Evolutionary conservation across 1,140 invertebrate species (phyloP).

Genomic region (Leucophenga varia): DNA sequence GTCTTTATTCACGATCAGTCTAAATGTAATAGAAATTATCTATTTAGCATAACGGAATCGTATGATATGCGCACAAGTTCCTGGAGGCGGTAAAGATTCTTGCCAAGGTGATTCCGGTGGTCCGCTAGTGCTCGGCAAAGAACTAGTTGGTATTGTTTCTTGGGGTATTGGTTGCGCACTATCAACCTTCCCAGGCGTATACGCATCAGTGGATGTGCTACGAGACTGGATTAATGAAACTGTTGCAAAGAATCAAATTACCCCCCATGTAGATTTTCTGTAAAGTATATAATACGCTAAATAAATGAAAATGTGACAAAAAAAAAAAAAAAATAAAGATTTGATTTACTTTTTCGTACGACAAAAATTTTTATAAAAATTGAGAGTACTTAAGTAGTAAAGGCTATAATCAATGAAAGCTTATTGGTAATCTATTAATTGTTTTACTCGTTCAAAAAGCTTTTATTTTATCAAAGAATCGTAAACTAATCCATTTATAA

Average conservation of each 20-base stretch:
- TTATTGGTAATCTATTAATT: too few species aligned
- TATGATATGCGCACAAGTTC: constrained; percentile 61
- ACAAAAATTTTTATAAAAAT: too few species aligned
- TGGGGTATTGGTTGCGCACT: constrained; percentile 71
- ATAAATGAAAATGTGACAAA: too few species aligned
- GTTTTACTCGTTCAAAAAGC: too few species aligned
- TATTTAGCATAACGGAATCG: too few species aligned
- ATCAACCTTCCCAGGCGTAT: constrained; percentile 65
- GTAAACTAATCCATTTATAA: not conserved
- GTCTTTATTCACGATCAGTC: constrained; percentile 33
- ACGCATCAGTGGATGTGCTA: constrained; percentile 63
- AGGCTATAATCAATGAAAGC: too few species aligned
- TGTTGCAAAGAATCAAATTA: too few species aligned
- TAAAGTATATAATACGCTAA: constrained; percentile 3
- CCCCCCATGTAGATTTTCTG: constrained; percentile 31
- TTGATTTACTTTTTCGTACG: too few species aligned
- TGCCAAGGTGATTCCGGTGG: constrained; percentile 60
- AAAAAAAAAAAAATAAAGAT: too few species aligned
- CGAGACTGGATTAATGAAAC: constrained; percentile 46
- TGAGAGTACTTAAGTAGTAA: too few species aligned
- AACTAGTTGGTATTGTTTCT: constrained; percentile 64
- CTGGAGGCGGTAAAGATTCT: constrained; percentile 58
- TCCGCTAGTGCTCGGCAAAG: constrained; percentile 46
- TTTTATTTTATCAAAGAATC: too few species aligned
- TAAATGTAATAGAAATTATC: constrained; percentile 27